Percentiles rank a stretch among this genome's conserved stretches.
Conservation (phyloP, 2,797 vertebrate genomes). For the Synanceia verrucosa region DNA sequence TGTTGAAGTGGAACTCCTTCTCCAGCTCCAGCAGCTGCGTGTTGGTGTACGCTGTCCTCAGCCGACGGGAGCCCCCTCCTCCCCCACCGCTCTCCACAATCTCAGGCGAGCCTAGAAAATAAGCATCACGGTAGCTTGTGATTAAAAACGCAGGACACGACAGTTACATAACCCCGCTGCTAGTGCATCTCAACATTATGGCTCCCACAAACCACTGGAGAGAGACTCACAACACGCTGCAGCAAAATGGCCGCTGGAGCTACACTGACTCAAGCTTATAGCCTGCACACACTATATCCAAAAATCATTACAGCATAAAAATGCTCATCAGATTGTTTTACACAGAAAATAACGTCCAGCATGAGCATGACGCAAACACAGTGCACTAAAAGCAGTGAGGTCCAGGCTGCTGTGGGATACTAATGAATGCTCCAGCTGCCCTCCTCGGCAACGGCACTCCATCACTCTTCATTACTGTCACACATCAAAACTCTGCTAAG, state of each 20-base stretch:
- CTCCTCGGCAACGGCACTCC: conserved; percentile 94
- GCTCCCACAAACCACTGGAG: conserved; percentile 57
- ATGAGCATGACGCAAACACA: conserved; percentile 37
- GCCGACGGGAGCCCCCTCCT: conserved; percentile 90
- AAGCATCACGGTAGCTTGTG: conserved; percentile 48
- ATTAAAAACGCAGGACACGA: conserved; percentile 61
- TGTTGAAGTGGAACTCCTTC: conserved; percentile 99
- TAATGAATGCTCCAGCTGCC: conserved; percentile 98
- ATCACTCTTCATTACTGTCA: conserved; percentile 99
- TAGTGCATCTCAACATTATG: conserved; percentile 31
- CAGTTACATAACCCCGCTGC: conserved; percentile 55
- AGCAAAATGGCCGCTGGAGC: conserved; percentile 93
- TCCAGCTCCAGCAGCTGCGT: conserved; percentile 99
- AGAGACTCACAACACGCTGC: conserved; percentile 76
- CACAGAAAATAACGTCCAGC: conserved; percentile 26
- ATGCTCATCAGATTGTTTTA: conserved; percentile 35
- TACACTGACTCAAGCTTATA: conserved; percentile 50
- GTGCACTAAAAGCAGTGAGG: conserved; percentile 75
- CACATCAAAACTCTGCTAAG: conserved; percentile 93
- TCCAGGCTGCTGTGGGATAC: conserved; percentile 85
- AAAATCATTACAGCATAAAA: conserved; percentile 27
- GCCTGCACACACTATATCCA: conserved; percentile 9
- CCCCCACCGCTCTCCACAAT: conserved; percentile 85
- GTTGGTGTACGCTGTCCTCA: conserved; percentile 99
- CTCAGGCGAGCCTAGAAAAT: conserved; percentile 89